Base-by-base conservation (phyloP, 1,140 invertebrate genomes). In the Ruditapes philippinarum region DNA sequence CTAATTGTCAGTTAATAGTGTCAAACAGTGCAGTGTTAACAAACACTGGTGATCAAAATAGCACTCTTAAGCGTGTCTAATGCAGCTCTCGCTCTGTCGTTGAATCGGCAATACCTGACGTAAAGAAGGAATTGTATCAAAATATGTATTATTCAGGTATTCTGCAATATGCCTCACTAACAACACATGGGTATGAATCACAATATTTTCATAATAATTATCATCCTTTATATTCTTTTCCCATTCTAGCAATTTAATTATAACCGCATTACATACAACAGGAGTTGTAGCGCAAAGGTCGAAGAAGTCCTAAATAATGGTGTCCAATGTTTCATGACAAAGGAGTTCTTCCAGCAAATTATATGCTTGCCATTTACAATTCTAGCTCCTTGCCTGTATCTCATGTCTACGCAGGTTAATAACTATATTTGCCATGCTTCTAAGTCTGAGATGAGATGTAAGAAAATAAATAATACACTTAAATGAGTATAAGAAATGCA, bases 281-380 rank as follows among this genome's bases (percentile, higher is more conserved):
- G 7, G 36, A 36, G 33, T 38, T 19, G 3, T 70, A 9, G 65
- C 7, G 38, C 65, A 70, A 9, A 36, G 19, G 1, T 36, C 19
- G 33, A 19, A 70, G 19, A 19, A 9, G 1, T 31, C 3, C 4
- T 38, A 70, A 38, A 70, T 3, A 70, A 22, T 70, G 33, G 38
- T 70, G 65, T 22, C 38, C 65, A 38, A 70, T 38, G 65, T 38
- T 70, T 70, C 65, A 70, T 70, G 65, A 3, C 65, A 70, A 17
- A 70, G 19, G 36, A 70, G 65, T 11, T 70, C 19, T 9, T 70
- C 65, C 14, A 70, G 33, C 4, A 70, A 33, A 5, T 45, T 5
- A 45, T 45, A 14, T 17, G 65, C 65, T 28, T 38, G 0, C 65
- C 65, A 70, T 38, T 70, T n/a, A 36, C 33, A 31, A 31, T 38